Evolutionary conservation across 2,888 invertebrate species (phyloP), one percentile per base, ranked within the genome.

Genomic region (Xanthia togata): DNA sequence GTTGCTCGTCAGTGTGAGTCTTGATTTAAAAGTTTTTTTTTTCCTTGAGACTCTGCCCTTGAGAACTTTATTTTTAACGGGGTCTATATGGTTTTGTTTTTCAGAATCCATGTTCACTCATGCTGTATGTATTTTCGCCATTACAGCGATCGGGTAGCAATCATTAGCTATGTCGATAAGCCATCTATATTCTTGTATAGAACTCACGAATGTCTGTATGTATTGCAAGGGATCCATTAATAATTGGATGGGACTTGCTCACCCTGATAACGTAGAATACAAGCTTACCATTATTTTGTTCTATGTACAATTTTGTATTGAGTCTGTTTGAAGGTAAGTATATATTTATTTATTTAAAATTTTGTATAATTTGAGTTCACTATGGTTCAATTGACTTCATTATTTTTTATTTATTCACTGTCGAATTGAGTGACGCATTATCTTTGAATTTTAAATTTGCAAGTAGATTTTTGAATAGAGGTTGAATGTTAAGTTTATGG

Each of bases 151-250:
- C 0, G 96, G 96, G 70, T 96, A 96, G 82, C 92, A 93, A 64
- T 94, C 94, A 38, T 91, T 91, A 5, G 95, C 96, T 20, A 94
- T 87, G 26, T 95, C 93, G n/a, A 95, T 65, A 2, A 96, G 87
- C 96, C 95, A 96, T 53, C 94, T 87, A 79, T 95, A 95, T 70
- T 94, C 92, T 79, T 93, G 92, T n/a, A 96, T 84, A 5, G 92
- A 92, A 50, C 88, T 90, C 12, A 95, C 86, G 47, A 95, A 84
- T 11, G 86, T 90, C 20, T 92, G 89, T 8, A 96, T 82, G 76
- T 91, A 93, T 44, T 90, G 88, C 1, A 94, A 74, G 1, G 94
- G 95, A 85, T 95, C 91, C 96, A 96, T 96, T 59, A 12, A 74
- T 64, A 53, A 57, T 70, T 47, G 64, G 71, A 84, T 69, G 84